A percentile compares a stretch with the other conserved stretches of the same genome.
phyloP scores from a whole-genome alignment of 2,888 invertebrate genomes.

The Cryptophagus acutangulus region DNA sequence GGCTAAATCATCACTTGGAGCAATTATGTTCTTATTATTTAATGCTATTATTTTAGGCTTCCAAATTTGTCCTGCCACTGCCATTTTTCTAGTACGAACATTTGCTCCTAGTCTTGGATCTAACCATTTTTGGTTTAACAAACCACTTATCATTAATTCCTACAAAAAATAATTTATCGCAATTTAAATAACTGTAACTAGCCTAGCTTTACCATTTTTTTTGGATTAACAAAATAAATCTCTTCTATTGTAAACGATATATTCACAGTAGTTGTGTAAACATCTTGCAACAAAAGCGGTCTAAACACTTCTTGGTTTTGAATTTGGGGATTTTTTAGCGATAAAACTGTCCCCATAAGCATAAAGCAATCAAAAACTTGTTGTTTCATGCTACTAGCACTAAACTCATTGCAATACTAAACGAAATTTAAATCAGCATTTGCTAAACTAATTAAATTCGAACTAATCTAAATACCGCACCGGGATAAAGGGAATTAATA shows the following conservation, averaged over 20 bases:
- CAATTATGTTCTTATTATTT: conserved; percentile 21
- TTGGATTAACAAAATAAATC: conserved; percentile 21
- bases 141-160: conserved; percentile 27
- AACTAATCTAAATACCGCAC: too few relatives aligned
- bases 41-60: conserved; percentile 33
- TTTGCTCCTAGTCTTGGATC: conserved; percentile 34
- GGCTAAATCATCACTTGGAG: conserved; percentile 28
- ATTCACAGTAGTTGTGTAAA: conserved; percentile 28
- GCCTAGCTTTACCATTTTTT: conserved; percentile 27
- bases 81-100: conserved; percentile 30
- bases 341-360: conserved; percentile 31
- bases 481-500: too few relatives aligned
- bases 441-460: conserved; percentile 6
- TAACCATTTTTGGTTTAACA: conserved; percentile 35
- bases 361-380: conserved; percentile 34
- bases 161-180: conserved; percentile 14
- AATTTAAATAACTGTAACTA: neutral
- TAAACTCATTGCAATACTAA: neutral
- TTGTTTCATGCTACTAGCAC: conserved; percentile 19
- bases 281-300: conserved; percentile 26
- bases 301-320: conserved; percentile 26
- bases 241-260: conserved; percentile 31
- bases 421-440: neutral
- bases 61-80: conserved; percentile 37
- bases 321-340: conserved; percentile 23